Evolutionary conservation across 2,113 vertebrate genomes (phyloP).

Genomic region (Hippocampus abdominalis): DNA sequence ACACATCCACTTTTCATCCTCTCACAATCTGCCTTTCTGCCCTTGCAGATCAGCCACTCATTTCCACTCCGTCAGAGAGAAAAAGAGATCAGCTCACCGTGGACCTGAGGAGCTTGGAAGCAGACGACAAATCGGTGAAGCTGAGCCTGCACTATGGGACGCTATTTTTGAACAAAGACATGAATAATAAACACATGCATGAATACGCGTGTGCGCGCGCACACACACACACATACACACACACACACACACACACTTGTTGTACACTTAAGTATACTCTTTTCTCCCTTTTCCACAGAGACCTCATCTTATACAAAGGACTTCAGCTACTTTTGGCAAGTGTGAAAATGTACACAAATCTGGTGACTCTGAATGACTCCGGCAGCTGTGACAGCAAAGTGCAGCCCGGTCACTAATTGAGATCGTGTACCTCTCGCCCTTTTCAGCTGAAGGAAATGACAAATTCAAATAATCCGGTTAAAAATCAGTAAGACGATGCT

Average conservation of each 20-base stretch:
- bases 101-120: conserved; percentile 38
- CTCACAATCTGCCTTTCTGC: conserved; percentile 15
- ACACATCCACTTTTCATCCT: conserved; percentile 26
- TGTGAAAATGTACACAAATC: not conserved
- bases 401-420: conserved; percentile 37
- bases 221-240: conserved; percentile 2
- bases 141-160: conserved; percentile 48
- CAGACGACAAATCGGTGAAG: conserved; percentile 36
- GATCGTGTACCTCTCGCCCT: conserved; percentile 30
- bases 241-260: conserved; percentile 8
- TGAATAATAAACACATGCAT: conserved; percentile 1
- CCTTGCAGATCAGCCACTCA: conserved; percentile 47
- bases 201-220: too few relatives aligned
- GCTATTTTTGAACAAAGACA: conserved; percentile 40
- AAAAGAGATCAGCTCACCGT: conserved; percentile 47
- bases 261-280: conserved; percentile 23
- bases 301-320: conserved; percentile 14
- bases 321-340: not conserved
- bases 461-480: conserved; percentile 20
- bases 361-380: conserved; percentile 22
- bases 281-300: conserved; percentile 1
- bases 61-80: conserved; percentile 52
- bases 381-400: conserved; percentile 22
- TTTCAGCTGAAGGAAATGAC: conserved; percentile 32
- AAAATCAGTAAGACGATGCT: conserved; percentile 15